Base-by-base conservation (phyloP, 2,797 vertebrate genomes). In the Pangasius sanitwongsei region DNA sequence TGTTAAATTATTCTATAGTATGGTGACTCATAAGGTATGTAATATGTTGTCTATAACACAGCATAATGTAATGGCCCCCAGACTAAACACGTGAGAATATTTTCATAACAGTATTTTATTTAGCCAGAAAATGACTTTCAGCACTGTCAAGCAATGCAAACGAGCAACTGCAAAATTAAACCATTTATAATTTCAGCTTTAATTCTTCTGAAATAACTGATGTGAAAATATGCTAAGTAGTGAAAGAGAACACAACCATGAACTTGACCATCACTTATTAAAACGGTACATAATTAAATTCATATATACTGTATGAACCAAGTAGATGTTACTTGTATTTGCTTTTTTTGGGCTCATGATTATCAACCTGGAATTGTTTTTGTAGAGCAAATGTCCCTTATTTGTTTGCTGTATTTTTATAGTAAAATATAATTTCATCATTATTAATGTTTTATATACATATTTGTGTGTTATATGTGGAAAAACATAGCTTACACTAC, bases 351-450 rank as follows among this genome's bases (percentile, higher is more conserved):
- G 81, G 57, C 11, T 65, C 16, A 48, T 74, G 70, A 87, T 86
- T 70, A 91, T 59, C 85, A 69, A 57, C 50, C 61, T n/a, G 12
- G 34, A 84, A 74, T 50, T 57, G 70, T 67, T 83, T 83, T 34
- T 59, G 55, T 59, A 37, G 9, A 59, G 20, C 18, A 41, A 41
- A 83, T 65, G 18, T 65, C 37, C 37, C 41, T 65, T 48, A 48
- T 48, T 65, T 83, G n/a, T 48, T 48, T 83, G 41, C 15, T 88
- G 69, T 53, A 63, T 77, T 87, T 69, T 44, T 87, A 88, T 89
- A 89, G 84, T 82, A 91, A 91, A 91, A 91, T 91, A 91, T 87
- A 28, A 41, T 88, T 82, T 89, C 85, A 86, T 86, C 81, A 72
- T 69, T 82, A 34, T 70, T 83, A n/a, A 87, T 77, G 78, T 86